Evolutionary conservation across 2,113 vertebrate genomes (phyloP).

Genomic region (Salvelinus alpinus): DNA sequence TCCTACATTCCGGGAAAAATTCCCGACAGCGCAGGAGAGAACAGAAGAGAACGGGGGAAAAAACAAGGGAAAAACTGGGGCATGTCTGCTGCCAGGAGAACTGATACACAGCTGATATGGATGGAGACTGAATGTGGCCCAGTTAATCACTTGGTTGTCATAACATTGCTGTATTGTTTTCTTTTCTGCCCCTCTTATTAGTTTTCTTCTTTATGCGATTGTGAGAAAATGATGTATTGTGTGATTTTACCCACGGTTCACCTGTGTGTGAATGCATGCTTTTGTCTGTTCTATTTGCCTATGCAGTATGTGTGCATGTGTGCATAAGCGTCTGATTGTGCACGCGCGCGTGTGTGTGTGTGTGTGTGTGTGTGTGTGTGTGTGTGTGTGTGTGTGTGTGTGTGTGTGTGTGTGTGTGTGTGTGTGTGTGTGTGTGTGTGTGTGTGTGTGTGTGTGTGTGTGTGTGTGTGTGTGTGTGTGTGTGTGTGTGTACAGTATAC

Average conservation of each 20-base stretch:
- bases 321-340: background rate
- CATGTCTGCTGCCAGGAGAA: constrained; percentile 44
- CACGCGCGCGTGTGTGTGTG: background rate
- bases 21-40: constrained; percentile 60
- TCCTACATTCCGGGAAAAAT: constrained; percentile 65
- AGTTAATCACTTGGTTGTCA: constrained; percentile 74
- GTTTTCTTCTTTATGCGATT: background rate
- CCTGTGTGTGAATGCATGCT: background rate
- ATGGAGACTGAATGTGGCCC: constrained; percentile 66
- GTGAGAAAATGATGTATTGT: too few relatives aligned
- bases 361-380: background rate
- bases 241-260: background rate
- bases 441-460: background rate
- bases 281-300: background rate
- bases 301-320: background rate
- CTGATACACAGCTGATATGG: constrained; percentile 64
- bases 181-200: constrained; percentile 42
- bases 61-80: constrained; percentile 64
- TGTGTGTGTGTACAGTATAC: background rate
- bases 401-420: background rate
- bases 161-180: constrained; percentile 50
- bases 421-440: background rate
- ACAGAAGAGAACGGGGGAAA: constrained; percentile 51
- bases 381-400: background rate
- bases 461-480: background rate